Evolutionary conservation across 2,113 vertebrate species (phyloP).

Genomic region (Brachionichthys hirsutus): DNA sequence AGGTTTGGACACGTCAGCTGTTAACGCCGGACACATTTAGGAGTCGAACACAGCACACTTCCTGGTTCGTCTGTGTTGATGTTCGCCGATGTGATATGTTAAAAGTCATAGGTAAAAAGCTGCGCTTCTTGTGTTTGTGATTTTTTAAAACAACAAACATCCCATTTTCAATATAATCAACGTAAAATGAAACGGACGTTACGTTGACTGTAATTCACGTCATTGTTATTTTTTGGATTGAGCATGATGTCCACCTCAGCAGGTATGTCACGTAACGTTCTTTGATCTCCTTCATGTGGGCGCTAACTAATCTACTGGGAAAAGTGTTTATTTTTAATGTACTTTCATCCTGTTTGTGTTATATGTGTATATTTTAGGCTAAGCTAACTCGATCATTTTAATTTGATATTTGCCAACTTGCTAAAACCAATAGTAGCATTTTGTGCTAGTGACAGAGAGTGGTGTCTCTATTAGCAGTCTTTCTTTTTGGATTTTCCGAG

Average conservation of each 20-base stretch:
- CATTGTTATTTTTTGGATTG: conserved; percentile 20
- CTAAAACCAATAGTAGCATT: no score
- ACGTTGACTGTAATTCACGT: not conserved
- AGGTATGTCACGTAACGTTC: conserved; percentile 47
- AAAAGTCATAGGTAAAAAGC: conserved; percentile 17
- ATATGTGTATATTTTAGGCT: no score
- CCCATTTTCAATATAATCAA: not conserved
- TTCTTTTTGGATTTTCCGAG: no score
- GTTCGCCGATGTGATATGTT: conserved; percentile 8
- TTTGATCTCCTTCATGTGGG: no score
- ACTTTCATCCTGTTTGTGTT: no score
- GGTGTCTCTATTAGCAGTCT: no score
- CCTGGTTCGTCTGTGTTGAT: conserved; percentile 37
- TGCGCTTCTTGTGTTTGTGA: not conserved
- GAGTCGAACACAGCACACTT: conserved; percentile 52
- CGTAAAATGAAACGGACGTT: not conserved
- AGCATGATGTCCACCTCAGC: conserved; percentile 51
- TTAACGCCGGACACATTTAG: conserved; percentile 64
- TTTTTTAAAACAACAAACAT: not conserved
- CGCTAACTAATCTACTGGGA: no score
- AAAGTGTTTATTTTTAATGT: no score
- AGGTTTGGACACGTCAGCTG: conserved; percentile 77
- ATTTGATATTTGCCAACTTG: no score
- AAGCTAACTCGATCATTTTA: no score
- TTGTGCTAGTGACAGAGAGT: no score